phyloP scores from a whole-genome alignment of 1,140 invertebrate species.

The Orius insidiosus region DNA sequence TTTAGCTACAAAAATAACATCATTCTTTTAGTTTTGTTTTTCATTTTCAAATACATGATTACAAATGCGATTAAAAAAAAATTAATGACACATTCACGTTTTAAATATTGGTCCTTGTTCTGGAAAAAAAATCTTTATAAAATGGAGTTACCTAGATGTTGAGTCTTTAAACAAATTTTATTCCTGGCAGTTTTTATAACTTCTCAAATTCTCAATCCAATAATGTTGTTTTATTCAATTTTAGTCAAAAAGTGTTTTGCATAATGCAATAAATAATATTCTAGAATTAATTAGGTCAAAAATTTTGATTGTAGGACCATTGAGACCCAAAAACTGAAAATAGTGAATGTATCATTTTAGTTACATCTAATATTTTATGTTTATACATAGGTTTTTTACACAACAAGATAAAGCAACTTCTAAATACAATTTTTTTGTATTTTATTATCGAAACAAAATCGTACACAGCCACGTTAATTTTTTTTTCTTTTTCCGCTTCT shows the following conservation, averaged over 20 bases:
- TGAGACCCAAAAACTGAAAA: not conserved
- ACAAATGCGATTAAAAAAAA: slow-evolving; percentile 5
- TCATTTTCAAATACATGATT: slow-evolving; percentile 1
- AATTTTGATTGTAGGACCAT: too few species aligned
- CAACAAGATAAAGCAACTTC: not conserved
- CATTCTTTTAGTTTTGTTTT: slow-evolving; percentile 5
- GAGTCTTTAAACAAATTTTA: too few species aligned
- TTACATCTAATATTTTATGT: slow-evolving; percentile 6
- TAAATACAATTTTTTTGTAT: not conserved
- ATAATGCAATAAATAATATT: too few species aligned
- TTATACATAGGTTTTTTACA: slow-evolving; percentile 9
- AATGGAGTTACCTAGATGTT: too few species aligned
- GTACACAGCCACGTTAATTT: too few species aligned
- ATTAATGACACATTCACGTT: slow-evolving; percentile 11
- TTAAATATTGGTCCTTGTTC: not conserved
- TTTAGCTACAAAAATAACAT: slow-evolving; percentile 11
- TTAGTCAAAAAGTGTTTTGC: too few species aligned
- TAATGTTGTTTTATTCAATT: too few species aligned
- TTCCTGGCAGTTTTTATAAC: not conserved
- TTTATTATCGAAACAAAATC: not conserved
- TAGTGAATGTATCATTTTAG: slow-evolving; percentile 10
- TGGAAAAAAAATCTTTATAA: too few species aligned
- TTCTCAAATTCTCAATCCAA: too few species aligned
- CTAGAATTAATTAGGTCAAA: too few species aligned
- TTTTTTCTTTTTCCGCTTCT: not conserved